Conservation (phyloP, 1,140 invertebrate species). For the Solen grandis region DNA sequence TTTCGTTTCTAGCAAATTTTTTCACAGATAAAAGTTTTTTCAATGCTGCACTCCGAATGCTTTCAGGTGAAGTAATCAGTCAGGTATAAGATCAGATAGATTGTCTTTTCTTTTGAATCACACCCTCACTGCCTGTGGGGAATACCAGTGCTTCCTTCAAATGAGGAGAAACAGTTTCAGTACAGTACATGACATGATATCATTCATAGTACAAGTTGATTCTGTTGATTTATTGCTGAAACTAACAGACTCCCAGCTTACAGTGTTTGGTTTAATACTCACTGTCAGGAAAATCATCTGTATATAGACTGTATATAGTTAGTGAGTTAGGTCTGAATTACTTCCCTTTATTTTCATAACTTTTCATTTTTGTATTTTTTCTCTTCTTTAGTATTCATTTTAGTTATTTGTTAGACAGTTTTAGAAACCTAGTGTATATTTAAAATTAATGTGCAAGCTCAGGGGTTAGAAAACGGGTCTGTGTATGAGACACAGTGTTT, state of each 20-base stretch:
- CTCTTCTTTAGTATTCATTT: too few species aligned
- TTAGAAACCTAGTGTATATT: too few species aligned
- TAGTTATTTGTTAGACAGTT: too few species aligned
- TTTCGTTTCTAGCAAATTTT: constrained; percentile 32
- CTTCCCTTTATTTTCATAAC: too few species aligned
- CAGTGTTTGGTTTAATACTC: not conserved
- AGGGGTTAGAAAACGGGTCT: too few species aligned
- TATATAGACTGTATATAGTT: too few species aligned
- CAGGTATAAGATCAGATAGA: constrained; percentile 11
- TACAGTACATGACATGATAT: not conserved
- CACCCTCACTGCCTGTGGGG: constrained; percentile 5
- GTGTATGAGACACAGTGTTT: too few species aligned
- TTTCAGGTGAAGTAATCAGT: not conserved
- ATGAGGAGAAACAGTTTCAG: not conserved
- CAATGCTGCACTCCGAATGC: not conserved
- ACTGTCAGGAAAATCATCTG: too few species aligned
- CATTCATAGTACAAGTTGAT: not conserved
- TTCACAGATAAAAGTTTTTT: not conserved
- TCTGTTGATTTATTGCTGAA: not conserved
- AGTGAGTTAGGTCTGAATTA: too few species aligned
- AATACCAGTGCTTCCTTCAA: constrained; percentile 20
- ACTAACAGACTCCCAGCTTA: not conserved
- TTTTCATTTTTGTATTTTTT: too few species aligned
- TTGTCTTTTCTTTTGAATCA: constrained; percentile 23
- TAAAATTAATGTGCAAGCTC: too few species aligned